Evolutionary conservation across 2,797 vertebrate genomes (phyloP), one percentile per base, ranked within the genome.

Genomic region (Ctenopoma kingsleyae): DNA sequence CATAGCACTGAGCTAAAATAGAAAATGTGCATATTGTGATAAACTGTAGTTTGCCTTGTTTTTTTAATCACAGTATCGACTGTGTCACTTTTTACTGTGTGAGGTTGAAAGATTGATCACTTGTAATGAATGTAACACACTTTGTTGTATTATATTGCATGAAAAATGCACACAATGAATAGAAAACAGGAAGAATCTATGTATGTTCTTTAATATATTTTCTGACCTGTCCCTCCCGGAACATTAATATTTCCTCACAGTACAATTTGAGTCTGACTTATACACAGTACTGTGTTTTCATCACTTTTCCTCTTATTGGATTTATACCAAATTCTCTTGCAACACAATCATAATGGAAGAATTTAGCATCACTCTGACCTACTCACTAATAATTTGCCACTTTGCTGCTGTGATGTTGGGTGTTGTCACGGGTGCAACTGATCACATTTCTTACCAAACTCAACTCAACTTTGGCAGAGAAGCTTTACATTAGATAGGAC

Each of bases 11-110:
- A 60, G 44, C 59, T 44, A 48, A 80, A 49, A 70, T 85, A 55
- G 57, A 41, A 76, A 70, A 71, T 86, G 77, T 87, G 85, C 63
- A 84, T 87, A 82, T 74, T 85, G 81, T 82, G 72, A 55, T 79
- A 79, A 71, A 40, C 38, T 40, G 15, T 40, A 64, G 69, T 66
- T 74, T 82, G 44, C 25, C 41, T 36, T 76, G 40, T 67, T 70
- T 75, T 81, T 58, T 32, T 58, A 55, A 61, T 71, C 65, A 60
- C 35, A 2, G 43, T 36, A 38, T 83, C 47, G 27, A 43, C 22
- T 76, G 30, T 36, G 54, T 74, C 50, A 40, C 59, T 52, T 76
- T 81, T 54, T 70, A 36, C 32, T 56, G 40, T 76, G 19, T 66
- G 61, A 32, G 13, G 44, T 51, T 65, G n/a, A 74, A 66, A 30